phyloP scores from a whole-genome alignment of 1,140 invertebrate genomes.

The Halesus radiatus region DNA sequence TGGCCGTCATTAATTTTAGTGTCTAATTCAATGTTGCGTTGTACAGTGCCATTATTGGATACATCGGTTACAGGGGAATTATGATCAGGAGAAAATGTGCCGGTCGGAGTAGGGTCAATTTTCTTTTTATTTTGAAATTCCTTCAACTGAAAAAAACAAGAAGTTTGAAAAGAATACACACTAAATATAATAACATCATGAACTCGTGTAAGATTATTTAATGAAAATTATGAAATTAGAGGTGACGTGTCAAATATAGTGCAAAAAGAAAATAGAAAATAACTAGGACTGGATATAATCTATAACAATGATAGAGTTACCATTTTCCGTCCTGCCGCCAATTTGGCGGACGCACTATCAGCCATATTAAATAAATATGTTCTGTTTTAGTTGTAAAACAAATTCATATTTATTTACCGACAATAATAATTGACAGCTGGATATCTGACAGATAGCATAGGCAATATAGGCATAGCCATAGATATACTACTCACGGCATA shows the following conservation, averaged over 20 bases:
- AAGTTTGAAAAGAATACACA: no score
- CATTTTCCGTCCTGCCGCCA: conserved; percentile 43
- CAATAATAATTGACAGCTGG: conserved; percentile 14
- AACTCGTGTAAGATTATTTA: no score
- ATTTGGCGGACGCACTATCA: conserved; percentile 39
- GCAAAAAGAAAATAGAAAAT: background rate
- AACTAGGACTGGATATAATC: background rate
- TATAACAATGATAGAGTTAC: background rate
- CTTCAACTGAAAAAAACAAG: conserved; percentile 33
- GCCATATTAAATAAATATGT: conserved; percentile 38
- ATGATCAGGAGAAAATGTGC: background rate
- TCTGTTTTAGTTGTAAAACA: background rate
- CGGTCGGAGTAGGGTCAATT: background rate
- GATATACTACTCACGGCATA: no score
- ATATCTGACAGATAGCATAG: background rate
- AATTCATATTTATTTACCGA: conserved; percentile 23
- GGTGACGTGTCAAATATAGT: conserved; percentile 42
- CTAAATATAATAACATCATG: no score
- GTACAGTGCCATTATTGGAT: no score
- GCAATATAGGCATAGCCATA: no score
- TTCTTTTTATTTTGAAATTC: conserved; percentile 44
- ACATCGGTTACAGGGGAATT: no score
- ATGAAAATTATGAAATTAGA: background rate
- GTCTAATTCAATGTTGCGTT: background rate
- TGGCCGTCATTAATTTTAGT: background rate